These are phyloP conservation scores for Sebastes matsubarae DNA, from an alignment of 2,797 vertebrate genomes.

Conservation along the genomic window DNA sequence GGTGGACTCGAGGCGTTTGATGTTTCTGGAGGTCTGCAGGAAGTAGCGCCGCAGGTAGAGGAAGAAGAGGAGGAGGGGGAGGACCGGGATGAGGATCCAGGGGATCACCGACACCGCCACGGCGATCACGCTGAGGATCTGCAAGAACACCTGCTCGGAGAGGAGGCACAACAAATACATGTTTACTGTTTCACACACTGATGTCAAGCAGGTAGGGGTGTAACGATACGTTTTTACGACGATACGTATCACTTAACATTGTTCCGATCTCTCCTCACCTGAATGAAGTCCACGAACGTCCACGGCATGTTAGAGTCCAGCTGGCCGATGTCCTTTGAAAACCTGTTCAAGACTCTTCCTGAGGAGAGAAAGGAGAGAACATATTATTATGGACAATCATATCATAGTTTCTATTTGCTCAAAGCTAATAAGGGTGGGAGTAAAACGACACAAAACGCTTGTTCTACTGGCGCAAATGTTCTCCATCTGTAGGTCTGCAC, in stretches of 20 bases:
- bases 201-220: background rate
- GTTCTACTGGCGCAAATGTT: too few species aligned
- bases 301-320: slow-evolving; percentile 89
- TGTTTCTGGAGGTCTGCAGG: slow-evolving; percentile 88
- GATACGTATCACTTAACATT: too few species aligned
- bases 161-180: background rate
- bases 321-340: slow-evolving; percentile 93
- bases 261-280: slow-evolving; percentile 77
- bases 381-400: too few species aligned
- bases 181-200: background rate
- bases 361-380: background rate
- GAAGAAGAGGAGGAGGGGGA: slow-evolving; percentile 85
- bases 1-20: slow-evolving; percentile 91
- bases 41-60: slow-evolving; percentile 85
- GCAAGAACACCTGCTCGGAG: slow-evolving; percentile 83
- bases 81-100: slow-evolving; percentile 88
- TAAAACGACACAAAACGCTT: too few species aligned
- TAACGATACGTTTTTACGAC: too few species aligned
- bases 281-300: slow-evolving; percentile 89
- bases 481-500: too few species aligned
- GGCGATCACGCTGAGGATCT: slow-evolving; percentile 84
- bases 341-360: slow-evolving; percentile 85
- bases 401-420: too few species aligned
- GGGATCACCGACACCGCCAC: slow-evolving; percentile 88
- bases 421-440: too few species aligned